Conservation (phyloP, 2,113 vertebrate species). For the Mastomys coucha region DNA sequence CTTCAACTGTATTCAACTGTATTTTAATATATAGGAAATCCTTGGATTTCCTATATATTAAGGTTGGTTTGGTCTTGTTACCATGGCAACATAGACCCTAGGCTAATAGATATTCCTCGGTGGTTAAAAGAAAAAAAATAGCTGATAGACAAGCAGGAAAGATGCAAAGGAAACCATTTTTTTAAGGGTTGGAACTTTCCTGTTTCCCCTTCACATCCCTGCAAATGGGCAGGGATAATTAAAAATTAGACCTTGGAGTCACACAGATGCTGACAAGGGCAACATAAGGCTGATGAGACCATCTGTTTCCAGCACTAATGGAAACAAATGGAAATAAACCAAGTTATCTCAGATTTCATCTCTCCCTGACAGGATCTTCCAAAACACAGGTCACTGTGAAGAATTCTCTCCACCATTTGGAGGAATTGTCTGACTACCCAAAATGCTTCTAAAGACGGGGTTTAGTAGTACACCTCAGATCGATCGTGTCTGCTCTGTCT, state of each 20-base stretch:
- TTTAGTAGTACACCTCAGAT: neutral
- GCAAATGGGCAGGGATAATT: slow-evolving; percentile 40
- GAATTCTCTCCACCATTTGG: neutral
- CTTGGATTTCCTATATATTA: slow-evolving; percentile 55
- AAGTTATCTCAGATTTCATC: neutral
- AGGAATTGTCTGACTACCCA: neutral
- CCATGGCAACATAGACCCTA: slow-evolving; percentile 80
- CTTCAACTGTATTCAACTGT: slow-evolving; percentile 67
- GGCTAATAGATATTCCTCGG: slow-evolving; percentile 77
- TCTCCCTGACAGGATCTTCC: slow-evolving; percentile 10
- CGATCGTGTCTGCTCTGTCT: neutral
- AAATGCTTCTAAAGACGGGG: neutral
- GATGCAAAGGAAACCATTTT: neutral
- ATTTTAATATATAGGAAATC: too few relatives aligned
- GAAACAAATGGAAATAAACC: slow-evolving; percentile 46
- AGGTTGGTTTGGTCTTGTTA: slow-evolving; percentile 80
- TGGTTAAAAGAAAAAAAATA: slow-evolving; percentile 59
- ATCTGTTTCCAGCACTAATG: slow-evolving; percentile 22
- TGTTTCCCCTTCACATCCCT: slow-evolving; percentile 14
- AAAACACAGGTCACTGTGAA: neutral
- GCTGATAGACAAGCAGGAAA: slow-evolving; percentile 43
- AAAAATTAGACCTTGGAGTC: slow-evolving; percentile 37
- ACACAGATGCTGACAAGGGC: neutral
- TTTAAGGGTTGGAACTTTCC: slow-evolving; percentile 43
- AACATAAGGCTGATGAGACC: neutral